Evolutionary conservation across 2,888 invertebrate species (phyloP).

Genomic region (Carcina quercana): DNA sequence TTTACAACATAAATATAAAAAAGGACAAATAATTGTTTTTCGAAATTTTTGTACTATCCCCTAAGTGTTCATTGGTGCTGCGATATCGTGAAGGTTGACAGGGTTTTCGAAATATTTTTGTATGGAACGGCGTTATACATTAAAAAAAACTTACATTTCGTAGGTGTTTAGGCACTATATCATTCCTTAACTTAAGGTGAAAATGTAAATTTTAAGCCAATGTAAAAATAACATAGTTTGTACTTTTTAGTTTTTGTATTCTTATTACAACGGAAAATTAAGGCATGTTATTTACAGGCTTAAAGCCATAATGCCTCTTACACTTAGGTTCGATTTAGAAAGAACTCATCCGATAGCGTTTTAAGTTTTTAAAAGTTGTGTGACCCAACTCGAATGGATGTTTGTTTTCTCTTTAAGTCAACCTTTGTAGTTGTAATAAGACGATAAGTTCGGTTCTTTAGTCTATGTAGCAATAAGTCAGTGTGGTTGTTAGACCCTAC

Average conservation of each 20-base stretch:
- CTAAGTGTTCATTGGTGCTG: conserved; percentile 63
- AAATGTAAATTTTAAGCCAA: conserved; percentile 50
- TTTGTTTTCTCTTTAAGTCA: too few relatives aligned
- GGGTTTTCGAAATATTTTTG: conserved; percentile 52
- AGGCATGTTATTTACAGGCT: neutral
- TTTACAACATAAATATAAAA: too few relatives aligned
- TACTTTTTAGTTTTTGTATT: conserved; percentile 31
- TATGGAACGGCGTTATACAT: conserved; percentile 35
- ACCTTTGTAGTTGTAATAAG: conserved; percentile 7
- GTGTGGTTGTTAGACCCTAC: too few relatives aligned
- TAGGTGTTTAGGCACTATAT: conserved; percentile 27
- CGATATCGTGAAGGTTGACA: conserved; percentile 47
- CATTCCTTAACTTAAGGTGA: conserved; percentile 54
- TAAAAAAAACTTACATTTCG: conserved; percentile 26
- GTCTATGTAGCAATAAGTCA: conserved; percentile 30
- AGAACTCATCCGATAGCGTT: too few relatives aligned
- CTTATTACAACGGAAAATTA: conserved; percentile 11
- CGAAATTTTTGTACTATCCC: conserved; percentile 31
- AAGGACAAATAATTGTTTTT: conserved; percentile 24
- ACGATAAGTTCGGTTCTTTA: conserved; percentile 19
- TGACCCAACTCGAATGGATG: too few relatives aligned
- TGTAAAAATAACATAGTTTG: conserved; percentile 29
- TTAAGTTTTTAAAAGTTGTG: too few relatives aligned
- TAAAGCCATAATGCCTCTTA: too few relatives aligned
- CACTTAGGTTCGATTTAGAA: too few relatives aligned